Evolutionary conservation across 1,140 invertebrate species (phyloP).

Genomic region (Sinella curviseta): DNA sequence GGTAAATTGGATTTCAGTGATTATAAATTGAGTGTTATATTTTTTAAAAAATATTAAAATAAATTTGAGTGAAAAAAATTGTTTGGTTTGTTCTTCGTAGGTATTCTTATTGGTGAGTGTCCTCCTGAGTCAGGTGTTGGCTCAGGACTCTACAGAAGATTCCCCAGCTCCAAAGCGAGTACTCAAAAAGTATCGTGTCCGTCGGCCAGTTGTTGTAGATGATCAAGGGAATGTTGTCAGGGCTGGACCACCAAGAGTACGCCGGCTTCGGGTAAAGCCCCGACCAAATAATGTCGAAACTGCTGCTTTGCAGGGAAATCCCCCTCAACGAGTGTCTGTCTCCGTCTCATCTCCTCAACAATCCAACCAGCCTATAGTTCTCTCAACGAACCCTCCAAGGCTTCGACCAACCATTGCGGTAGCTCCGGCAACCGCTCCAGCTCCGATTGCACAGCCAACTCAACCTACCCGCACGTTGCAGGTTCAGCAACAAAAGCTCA

Average conservation of each 20-base stretch:
- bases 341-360: neutral
- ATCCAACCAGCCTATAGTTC: neutral
- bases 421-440: neutral
- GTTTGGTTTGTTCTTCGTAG: neutral
- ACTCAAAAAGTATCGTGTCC: conserved; percentile 43
- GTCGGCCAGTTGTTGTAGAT: conserved; percentile 44
- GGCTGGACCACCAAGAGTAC: conserved; percentile 32
- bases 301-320: neutral
- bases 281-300: conserved; percentile 13
- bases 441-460: neutral
- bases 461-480: neutral
- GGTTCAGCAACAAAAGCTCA: neutral
- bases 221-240: conserved; percentile 34
- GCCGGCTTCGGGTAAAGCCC: conserved; percentile 45
- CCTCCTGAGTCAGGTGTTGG: conserved; percentile 28
- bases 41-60: neutral
- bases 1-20: neutral
- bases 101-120: conserved; percentile 33
- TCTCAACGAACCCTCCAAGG: neutral
- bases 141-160: conserved; percentile 46
- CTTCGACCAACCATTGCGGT: neutral
- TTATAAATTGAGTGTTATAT: neutral
- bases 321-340: neutral
- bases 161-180: conserved; percentile 42
- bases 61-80: neutral